Percentiles rank a stretch among this genome's conserved stretches.
Conservation (phyloP, 2,797 vertebrate genomes). For the Varecia variegata region DNA sequence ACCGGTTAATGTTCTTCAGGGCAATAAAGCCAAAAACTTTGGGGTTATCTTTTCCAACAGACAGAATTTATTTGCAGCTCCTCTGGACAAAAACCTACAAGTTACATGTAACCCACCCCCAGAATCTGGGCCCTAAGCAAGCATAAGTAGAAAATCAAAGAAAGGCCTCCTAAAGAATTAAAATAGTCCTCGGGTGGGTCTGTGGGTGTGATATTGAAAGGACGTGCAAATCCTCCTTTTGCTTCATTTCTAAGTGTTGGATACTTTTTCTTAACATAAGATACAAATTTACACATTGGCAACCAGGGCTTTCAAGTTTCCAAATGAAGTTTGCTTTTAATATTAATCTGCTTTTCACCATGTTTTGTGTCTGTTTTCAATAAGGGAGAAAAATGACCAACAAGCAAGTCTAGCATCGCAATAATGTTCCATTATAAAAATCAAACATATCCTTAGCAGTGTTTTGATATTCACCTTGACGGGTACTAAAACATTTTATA, state of each 20-base stretch:
- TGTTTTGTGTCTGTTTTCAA: constrained; percentile 66
- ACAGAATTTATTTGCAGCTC: not conserved
- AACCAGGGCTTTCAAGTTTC: constrained; percentile 20
- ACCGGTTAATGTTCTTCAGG: not conserved
- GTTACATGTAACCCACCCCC: not conserved
- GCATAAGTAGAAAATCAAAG: not conserved
- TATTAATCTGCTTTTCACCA: constrained; percentile 63
- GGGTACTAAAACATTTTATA: not conserved
- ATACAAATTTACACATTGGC: constrained; percentile 66
- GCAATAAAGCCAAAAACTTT: not conserved
- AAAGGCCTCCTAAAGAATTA: not conserved
- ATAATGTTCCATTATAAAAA: constrained; percentile 47
- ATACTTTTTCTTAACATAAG: constrained; percentile 41
- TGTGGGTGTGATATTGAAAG: not conserved
- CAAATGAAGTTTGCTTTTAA: constrained; percentile 47
- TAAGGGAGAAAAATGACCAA: constrained; percentile 54
- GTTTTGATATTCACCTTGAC: constrained; percentile 41
- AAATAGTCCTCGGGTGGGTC: not conserved
- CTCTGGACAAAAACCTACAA: not conserved
- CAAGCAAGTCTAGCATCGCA: constrained; percentile 12
- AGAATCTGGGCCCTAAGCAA: not conserved
- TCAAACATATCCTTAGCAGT: constrained; percentile 31
- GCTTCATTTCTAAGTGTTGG: constrained; percentile 25
- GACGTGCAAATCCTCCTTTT: not conserved
- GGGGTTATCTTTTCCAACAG: not conserved